Conservation (phyloP, 2,797 vertebrate genomes). For the Molossus molossus region DNA sequence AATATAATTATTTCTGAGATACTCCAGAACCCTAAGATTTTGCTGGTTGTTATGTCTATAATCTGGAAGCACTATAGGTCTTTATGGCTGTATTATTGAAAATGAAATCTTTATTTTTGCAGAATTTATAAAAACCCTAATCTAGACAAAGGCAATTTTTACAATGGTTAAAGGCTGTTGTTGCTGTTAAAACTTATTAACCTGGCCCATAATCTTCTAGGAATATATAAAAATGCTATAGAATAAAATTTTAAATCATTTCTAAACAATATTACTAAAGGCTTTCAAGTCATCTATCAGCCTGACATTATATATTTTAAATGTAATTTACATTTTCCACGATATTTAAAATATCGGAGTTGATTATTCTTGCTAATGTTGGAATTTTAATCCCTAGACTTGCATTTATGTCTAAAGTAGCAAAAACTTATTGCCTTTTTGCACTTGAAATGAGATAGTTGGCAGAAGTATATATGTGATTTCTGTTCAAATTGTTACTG, state of each 20-base stretch:
- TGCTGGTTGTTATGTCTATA: neutral
- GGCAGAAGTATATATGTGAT: neutral
- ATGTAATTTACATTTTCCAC: neutral
- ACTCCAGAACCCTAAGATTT: neutral
- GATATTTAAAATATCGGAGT: conserved; percentile 38
- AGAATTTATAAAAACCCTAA: conserved; percentile 11
- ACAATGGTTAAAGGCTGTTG: neutral
- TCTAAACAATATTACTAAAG: conserved; percentile 41
- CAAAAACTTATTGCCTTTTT: neutral
- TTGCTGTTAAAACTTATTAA: conserved; percentile 10
- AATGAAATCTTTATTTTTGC: conserved; percentile 23
- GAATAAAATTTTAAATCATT: conserved; percentile 44
- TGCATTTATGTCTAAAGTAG: conserved; percentile 26
- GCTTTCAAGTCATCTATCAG: neutral
- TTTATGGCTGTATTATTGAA: neutral
- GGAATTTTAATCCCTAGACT: conserved; percentile 8
- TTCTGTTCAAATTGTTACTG: conserved; percentile 9
- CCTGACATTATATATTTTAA: neutral
- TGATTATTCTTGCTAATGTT: conserved; percentile 12
- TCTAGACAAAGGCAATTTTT: conserved; percentile 21
- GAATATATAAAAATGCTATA: conserved; percentile 46
- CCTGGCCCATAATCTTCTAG: neutral
- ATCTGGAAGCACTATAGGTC: neutral
- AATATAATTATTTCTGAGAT: conserved; percentile 53
- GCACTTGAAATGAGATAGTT: neutral